These are phyloP conservation scores for Heliconius hermathena DNA, from an alignment of 1,140 invertebrate genomes.

Conservation along the genomic window DNA sequence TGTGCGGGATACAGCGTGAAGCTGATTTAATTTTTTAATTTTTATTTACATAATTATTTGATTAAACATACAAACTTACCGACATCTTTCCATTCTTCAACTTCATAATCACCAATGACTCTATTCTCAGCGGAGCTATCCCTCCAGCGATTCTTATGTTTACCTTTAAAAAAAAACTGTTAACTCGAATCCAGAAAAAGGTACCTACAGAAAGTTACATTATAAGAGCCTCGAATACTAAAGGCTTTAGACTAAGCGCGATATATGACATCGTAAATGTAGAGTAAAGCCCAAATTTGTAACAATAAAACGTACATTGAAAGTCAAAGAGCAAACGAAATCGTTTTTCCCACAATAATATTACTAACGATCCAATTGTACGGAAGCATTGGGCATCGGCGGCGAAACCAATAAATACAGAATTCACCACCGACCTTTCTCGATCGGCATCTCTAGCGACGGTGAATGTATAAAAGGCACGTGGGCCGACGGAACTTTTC, in stretches of 20 bases:
- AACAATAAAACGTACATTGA: conserved; percentile 72
- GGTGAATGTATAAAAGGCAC: conserved; percentile 69
- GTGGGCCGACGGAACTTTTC: conserved; percentile 59
- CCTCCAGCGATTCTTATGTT: conserved; percentile 71
- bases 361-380: conserved; percentile 80
- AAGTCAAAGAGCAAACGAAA: conserved; percentile 78
- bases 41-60: no score
- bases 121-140: conserved; percentile 77
- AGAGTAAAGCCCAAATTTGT: conserved; percentile 67
- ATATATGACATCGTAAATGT: conserved; percentile 63
- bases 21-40: no score
- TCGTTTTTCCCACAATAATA: conserved; percentile 78
- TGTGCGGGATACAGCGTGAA: no score
- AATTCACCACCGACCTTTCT: conserved; percentile 72
- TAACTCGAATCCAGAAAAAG: conserved; percentile 26
- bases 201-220: conserved; percentile 14
- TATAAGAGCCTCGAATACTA: conserved; percentile 40
- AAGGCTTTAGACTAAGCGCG: conserved; percentile 54
- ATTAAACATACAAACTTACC: conserved; percentile 64
- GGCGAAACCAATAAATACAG: conserved; percentile 79
- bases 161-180: conserved; percentile 50
- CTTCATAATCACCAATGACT: conserved; percentile 82
- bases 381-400: conserved; percentile 68
- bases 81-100: conserved; percentile 83
- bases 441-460: conserved; percentile 46